Base-by-base conservation (phyloP, 2,797 vertebrate species). In the Platalea minor region DNA sequence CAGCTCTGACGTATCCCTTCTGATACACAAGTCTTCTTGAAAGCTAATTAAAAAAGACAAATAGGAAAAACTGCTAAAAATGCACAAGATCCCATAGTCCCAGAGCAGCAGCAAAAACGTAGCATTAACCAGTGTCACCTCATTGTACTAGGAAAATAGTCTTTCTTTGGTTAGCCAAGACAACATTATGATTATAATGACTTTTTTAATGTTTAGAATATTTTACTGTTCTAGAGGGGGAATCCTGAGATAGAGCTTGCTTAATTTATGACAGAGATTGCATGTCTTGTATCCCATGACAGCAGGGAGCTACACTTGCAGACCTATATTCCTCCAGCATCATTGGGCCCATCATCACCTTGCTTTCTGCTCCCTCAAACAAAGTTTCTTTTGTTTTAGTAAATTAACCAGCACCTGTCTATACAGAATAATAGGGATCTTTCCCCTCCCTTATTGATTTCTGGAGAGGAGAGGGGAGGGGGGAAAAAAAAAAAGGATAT, bases 391-490 rank as follows among this genome's bases (percentile, higher is more conserved):
- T 63, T 46, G 28, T 33, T 75, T 85, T 68, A 91, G 20, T 20
- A 77, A 67, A 89, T 37, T 54, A 65, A 31, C 24, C 78, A 48
- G 13, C 29, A 56, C 23, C 13, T 83, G 19, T 53, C n/a, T 64
- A 13, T 37, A 59, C 13, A 92, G 60, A 82, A 61, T 46, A 77
- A 50, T 7, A 12, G 16, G 6, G 23, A 24, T 24, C 46, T 43
- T 73, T 48, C 3, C 35, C 25, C 54, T 65, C 5, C 41, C 7
- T 72, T 57, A 69, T 4, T 54, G 37, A 61, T 35, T 88, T 70
- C 24, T 20, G 8, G 16, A n/a, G 18, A 5, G 3, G 3, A 19
- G 3, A 4, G 1, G 6, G 9, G 19, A 37, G 39, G 39, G 19
- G 2, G 6, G 1, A 5, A 8, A 19, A 37, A 59, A 45, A 57